Percentiles rank a stretch among this genome's conserved stretches.
Conservation (phyloP, 2,888 invertebrate genomes). For the Lacanobia wlatinum region DNA sequence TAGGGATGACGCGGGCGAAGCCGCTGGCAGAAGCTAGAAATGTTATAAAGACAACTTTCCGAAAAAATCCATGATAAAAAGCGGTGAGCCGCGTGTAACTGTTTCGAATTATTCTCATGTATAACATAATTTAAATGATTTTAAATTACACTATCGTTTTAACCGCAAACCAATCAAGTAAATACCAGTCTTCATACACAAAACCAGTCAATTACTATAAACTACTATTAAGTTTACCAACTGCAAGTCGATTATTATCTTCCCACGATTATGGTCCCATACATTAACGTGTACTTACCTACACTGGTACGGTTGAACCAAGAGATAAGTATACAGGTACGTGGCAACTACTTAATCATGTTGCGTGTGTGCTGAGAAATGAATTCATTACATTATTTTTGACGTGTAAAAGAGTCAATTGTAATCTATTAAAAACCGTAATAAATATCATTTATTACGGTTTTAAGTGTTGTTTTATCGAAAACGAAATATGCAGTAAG, state of each 20-base stretch:
- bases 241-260: slow-evolving; percentile 43
- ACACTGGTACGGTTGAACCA: slow-evolving; percentile 2
- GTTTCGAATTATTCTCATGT: too few species aligned
- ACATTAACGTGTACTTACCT: slow-evolving; percentile 14
- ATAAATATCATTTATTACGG: too few species aligned
- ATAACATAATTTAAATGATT: slow-evolving; percentile 12
- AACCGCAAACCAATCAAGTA: slow-evolving; percentile 9
- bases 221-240: slow-evolving; percentile 22
- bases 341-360: not conserved
- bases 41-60: too few species aligned
- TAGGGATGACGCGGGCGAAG: too few species aligned
- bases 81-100: too few species aligned
- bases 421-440: too few species aligned
- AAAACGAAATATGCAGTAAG: too few species aligned
- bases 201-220: slow-evolving; percentile 30
- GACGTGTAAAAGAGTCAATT: too few species aligned
- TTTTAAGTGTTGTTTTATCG: not conserved
- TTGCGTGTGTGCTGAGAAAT: not conserved
- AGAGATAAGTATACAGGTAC: not conserved
- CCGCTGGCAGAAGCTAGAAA: too few species aligned
- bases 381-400: too few species aligned
- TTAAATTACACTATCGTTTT: slow-evolving; percentile 17
- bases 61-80: too few species aligned
- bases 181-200: slow-evolving; percentile 16
- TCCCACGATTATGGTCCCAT: slow-evolving; percentile 20